Percentiles rank a stretch among this genome's conserved stretches.
Evolutionary conservation across 2,113 vertebrate species (phyloP).

Genomic region (Uropsilus gracilis): DNA sequence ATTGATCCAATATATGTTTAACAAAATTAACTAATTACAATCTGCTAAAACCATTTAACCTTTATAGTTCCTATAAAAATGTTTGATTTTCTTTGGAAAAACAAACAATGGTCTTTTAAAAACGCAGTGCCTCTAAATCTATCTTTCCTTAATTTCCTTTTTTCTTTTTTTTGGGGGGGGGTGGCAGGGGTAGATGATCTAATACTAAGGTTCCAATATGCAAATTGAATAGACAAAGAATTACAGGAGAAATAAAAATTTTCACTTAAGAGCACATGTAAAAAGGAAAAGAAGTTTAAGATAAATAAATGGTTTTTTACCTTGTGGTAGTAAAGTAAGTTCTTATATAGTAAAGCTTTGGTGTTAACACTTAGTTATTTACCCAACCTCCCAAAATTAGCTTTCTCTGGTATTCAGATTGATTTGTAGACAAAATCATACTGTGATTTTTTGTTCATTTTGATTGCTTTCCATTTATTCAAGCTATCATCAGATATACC

Average conservation of each 20-base stretch:
- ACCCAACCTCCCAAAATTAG: neutral
- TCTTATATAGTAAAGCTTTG: neutral
- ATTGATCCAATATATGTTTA: conserved; percentile 80
- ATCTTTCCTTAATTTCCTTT: neutral
- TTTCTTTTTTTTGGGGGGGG: neutral
- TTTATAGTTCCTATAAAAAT: conserved; percentile 65
- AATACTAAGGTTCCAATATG: neutral
- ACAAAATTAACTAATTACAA: conserved; percentile 83
- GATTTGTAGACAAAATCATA: neutral
- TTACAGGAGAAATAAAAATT: neutral
- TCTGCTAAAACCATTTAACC: conserved; percentile 77
- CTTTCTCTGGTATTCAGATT: neutral
- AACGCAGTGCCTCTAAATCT: neutral
- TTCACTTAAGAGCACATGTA: neutral
- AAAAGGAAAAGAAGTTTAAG: conserved; percentile 10
- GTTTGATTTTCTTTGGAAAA: conserved; percentile 71
- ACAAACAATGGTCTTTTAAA: conserved; percentile 51
- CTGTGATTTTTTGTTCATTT: conserved; percentile 11
- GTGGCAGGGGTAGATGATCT: neutral
- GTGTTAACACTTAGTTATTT: neutral
- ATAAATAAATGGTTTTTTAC: neutral
- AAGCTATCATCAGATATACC: conserved; percentile 20
- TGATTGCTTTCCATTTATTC: conserved; percentile 37
- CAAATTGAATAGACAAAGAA: neutral
- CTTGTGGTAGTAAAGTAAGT: neutral